These are phyloP conservation scores for Corynorhinus townsendii DNA, from an alignment of 2,113 vertebrate species.

Conservation along the genomic window DNA sequence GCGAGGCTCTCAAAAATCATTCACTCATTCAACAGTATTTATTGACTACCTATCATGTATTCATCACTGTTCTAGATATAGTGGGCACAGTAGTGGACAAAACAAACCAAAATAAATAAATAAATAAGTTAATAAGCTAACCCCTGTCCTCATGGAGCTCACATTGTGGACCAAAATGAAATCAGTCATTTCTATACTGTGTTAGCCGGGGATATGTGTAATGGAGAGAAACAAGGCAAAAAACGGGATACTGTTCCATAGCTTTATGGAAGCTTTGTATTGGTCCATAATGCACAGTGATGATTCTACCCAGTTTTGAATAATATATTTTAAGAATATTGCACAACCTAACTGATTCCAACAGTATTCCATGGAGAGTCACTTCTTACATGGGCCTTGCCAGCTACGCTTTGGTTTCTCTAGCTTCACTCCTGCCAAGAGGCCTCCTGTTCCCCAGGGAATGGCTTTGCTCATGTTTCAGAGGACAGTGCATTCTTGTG, in stretches of 20 bases:
- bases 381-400: not conserved
- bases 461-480: conserved; percentile 34
- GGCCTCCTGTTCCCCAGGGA: not conserved
- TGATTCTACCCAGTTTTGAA: not conserved
- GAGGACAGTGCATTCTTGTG: conserved; percentile 28
- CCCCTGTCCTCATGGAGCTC: not conserved
- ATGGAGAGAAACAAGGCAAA: not conserved
- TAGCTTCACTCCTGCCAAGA: not conserved
- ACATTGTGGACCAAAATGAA: not conserved
- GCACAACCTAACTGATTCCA: not conserved
- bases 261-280: not conserved
- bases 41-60: not conserved
- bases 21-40: not conserved
- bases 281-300: not conserved
- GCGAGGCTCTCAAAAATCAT: not conserved
- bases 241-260: not conserved
- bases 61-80: not conserved
- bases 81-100: not conserved
- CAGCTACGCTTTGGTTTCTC: not conserved
- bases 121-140: not conserved
- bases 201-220: not conserved
- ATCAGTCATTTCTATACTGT: not conserved
- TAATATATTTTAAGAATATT: not conserved
- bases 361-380: not conserved
- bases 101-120: not conserved